phyloP scores from a whole-genome alignment of 2,113 vertebrate genomes.

The Alouatta palliata region DNA sequence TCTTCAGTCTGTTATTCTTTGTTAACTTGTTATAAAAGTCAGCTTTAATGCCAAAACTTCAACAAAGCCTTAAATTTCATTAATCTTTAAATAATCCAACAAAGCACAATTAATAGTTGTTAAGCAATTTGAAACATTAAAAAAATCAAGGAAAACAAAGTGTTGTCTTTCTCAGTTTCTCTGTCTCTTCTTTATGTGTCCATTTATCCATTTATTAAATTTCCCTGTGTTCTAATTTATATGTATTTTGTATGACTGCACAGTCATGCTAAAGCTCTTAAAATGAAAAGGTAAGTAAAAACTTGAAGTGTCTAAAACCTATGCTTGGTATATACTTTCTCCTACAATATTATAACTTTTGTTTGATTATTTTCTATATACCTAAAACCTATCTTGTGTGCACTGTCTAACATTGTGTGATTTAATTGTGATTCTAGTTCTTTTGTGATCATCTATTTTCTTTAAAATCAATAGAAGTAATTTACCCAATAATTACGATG shows the following conservation, averaged over 20 bases:
- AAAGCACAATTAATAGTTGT: conserved; percentile 71
- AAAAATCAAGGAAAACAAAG: conserved; percentile 76
- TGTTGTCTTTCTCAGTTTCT: conserved; percentile 80
- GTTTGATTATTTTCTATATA: conserved; percentile 47
- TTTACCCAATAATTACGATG: conserved; percentile 30
- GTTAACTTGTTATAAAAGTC: conserved; percentile 66
- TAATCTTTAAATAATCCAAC: conserved; percentile 46
- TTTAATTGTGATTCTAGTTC: conserved; percentile 38
- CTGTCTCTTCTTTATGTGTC: conserved; percentile 80
- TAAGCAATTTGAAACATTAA: conserved; percentile 74
- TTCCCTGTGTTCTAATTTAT: conserved; percentile 65
- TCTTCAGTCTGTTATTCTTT: conserved; percentile 53
- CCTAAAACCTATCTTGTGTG: conserved; percentile 29
- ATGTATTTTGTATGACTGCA: conserved; percentile 68
- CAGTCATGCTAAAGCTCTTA: conserved; percentile 69
- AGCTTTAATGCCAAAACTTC: conserved; percentile 63
- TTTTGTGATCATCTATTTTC: conserved; percentile 46
- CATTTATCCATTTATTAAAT: conserved; percentile 64
- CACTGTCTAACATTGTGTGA: conserved; percentile 24
- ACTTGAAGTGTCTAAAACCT: neutral
- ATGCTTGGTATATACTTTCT: conserved; percentile 9
- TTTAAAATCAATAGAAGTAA: conserved; percentile 10
- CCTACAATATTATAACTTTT: conserved; percentile 7
- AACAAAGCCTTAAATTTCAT: conserved; percentile 62
- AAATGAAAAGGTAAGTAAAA: conserved; percentile 72